Base-by-base conservation (phyloP, 2,113 vertebrate species). In the Proteles cristata region DNA sequence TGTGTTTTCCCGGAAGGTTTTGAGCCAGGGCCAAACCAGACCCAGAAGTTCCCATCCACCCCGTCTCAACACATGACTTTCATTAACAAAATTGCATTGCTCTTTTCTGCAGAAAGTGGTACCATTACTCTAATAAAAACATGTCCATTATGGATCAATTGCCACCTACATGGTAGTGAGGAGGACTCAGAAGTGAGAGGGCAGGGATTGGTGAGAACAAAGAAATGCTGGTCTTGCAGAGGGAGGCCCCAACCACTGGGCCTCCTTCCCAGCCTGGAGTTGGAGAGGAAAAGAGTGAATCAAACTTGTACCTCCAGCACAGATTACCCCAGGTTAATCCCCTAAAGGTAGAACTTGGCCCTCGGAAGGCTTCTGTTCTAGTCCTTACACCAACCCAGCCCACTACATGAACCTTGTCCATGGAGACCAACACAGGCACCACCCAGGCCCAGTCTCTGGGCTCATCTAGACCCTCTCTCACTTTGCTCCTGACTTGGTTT, bases 1-100 rank as follows among this genome's bases (percentile, higher is more conserved):
- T 97, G 97, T 96, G 93, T 98, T 98, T 98, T 97, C 97, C 96
- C 82, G 28, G 96, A 98, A 98, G 97, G 95, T 96, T 98, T 97
- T 98, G 97, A 97, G 88, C 82, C 5, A 0, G 53, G 55, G 95
- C 97, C 98, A 98, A 97, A 93, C 97, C 97, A 98, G 97, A 89
- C 85, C 94, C 96, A 97, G 77, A 96, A 95, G 95, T 97, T 97
- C 97, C 88, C 95, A 96, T 96, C 90, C 85, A 97, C 90, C 90
- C 96, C 58, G 95, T 95, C 90, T 93, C 94, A 0, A 97, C 97
- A 98, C 97, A 96, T 98, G 98, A 98, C 94, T 98, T 98, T 97
- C 97, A 97, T 97, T 98, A 98, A 96, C 93, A 93, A 97, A 98
- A 98, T 95, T 97, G 95, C 89, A 69, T 97, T 95, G 85, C 97